Conservation (phyloP, 1,140 invertebrate species). For the Tetragnatha versicolor region DNA sequence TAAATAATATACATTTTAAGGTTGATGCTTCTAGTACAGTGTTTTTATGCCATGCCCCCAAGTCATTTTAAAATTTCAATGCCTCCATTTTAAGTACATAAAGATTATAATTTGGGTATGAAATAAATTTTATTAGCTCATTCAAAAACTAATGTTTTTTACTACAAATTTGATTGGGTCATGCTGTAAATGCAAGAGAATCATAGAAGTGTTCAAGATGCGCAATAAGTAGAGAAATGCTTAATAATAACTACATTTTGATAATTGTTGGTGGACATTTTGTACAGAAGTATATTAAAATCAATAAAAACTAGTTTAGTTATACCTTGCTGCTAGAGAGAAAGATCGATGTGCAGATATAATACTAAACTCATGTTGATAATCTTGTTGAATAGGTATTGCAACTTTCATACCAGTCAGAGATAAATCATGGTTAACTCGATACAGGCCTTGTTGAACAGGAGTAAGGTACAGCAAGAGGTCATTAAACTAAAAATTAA, state of each 20-base stretch:
- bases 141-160: too few species aligned
- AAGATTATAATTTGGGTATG: too few species aligned
- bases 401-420: slow-evolving; percentile 72
- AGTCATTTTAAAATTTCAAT: too few species aligned
- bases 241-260: not conserved
- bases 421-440: slow-evolving; percentile 71
- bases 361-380: slow-evolving; percentile 71
- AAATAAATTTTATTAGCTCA: too few species aligned
- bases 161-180: too few species aligned
- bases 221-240: not conserved
- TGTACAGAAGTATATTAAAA: not conserved
- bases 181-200: too few species aligned
- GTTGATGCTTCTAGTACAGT: too few species aligned
- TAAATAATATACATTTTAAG: not conserved
- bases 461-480: slow-evolving; percentile 72
- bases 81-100: too few species aligned
- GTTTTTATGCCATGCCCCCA: too few species aligned
- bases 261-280: too few species aligned
- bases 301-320: too few species aligned
- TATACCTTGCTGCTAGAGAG: slow-evolving; percentile 72
- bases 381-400: slow-evolving; percentile 62
- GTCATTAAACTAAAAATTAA: slow-evolving; percentile 72
- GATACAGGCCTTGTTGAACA: slow-evolving; percentile 59
- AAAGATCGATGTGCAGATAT: slow-evolving; percentile 73
- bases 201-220: too few species aligned